Evolutionary conservation across 1,140 invertebrate species (phyloP).

Genomic region (Copidosoma floridanum): DNA sequence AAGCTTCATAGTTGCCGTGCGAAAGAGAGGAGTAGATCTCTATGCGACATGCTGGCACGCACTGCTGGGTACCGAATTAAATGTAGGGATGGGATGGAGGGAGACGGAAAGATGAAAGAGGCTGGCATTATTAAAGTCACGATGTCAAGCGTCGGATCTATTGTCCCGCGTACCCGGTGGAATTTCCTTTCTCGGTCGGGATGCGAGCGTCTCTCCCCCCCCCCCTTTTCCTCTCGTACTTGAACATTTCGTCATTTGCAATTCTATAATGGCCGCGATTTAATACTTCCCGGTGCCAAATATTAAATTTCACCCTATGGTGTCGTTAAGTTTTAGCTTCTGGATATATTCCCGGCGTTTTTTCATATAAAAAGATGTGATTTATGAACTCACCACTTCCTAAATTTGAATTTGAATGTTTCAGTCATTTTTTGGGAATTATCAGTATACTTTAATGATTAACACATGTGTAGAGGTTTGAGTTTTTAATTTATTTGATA

Average conservation of each 20-base stretch:
- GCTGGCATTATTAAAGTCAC: slow-evolving; percentile 40
- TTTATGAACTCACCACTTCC: too few relatives aligned
- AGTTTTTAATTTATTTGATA: too few relatives aligned
- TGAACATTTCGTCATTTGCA: slow-evolving; percentile 15
- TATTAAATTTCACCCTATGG: too few relatives aligned
- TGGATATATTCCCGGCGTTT: too few relatives aligned
- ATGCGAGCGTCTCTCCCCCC: neutral
- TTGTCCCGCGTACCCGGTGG: slow-evolving; percentile 12
- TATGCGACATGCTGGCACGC: neutral
- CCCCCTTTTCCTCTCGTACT: neutral
- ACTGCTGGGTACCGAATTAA: neutral
- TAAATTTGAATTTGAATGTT: too few relatives aligned
- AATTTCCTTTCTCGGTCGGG: slow-evolving; percentile 19
- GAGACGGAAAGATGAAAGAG: neutral
- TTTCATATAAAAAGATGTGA: too few relatives aligned
- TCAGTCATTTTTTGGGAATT: too few relatives aligned
- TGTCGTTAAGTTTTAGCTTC: too few relatives aligned
- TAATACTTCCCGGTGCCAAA: neutral
- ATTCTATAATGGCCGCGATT: too few relatives aligned
- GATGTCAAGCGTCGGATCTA: slow-evolving; percentile 21
- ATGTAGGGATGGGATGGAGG: neutral
- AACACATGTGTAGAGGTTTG: too few relatives aligned
- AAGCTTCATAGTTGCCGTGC: neutral
- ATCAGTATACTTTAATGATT: too few relatives aligned
- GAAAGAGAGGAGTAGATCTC: neutral